Evolutionary conservation across 2,888 invertebrate genomes (phyloP).

Genomic region (Galerucella calmariensis): DNA sequence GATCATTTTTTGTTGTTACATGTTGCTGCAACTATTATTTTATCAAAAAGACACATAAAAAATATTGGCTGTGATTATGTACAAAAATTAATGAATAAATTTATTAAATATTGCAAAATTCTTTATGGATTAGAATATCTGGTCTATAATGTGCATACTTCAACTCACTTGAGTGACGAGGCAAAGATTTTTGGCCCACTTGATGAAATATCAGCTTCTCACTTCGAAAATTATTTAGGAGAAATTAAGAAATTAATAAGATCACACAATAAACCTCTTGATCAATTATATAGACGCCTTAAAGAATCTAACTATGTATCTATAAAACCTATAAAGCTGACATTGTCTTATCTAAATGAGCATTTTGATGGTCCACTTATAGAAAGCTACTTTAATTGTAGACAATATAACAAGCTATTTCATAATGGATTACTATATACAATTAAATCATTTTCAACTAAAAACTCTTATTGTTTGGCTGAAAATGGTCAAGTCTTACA

Average conservation of each 20-base stretch:
- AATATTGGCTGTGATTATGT: conserved; percentile 4
- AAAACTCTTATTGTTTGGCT: too few relatives aligned
- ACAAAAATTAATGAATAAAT: conserved; percentile 6
- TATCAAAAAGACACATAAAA: neutral
- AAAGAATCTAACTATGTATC: too few relatives aligned
- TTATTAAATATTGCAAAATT: conserved; percentile 17
- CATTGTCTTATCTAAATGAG: neutral
- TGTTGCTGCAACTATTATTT: conserved; percentile 17
- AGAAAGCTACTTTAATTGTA: conserved; percentile 3
- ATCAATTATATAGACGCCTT: neutral
- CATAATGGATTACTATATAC: neutral
- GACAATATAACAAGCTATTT: conserved; percentile 8
- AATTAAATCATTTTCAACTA: neutral
- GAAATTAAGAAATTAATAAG: conserved; percentile 27
- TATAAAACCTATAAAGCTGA: neutral
- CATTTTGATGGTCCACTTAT: neutral
- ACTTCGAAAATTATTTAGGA: conserved; percentile 27
- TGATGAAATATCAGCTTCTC: conserved; percentile 30
- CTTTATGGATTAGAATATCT: conserved; percentile 29
- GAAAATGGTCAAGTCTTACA: too few relatives aligned
- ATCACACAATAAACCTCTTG: conserved; percentile 8
- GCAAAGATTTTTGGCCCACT: conserved; percentile 20
- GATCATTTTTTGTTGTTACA: conserved; percentile 29
- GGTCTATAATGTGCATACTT: conserved; percentile 29
- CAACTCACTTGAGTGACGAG: conserved; percentile 27